Base-by-base conservation (phyloP, 92 coral and sea anemone genomes). In the Isaurus tuberculatus region DNA sequence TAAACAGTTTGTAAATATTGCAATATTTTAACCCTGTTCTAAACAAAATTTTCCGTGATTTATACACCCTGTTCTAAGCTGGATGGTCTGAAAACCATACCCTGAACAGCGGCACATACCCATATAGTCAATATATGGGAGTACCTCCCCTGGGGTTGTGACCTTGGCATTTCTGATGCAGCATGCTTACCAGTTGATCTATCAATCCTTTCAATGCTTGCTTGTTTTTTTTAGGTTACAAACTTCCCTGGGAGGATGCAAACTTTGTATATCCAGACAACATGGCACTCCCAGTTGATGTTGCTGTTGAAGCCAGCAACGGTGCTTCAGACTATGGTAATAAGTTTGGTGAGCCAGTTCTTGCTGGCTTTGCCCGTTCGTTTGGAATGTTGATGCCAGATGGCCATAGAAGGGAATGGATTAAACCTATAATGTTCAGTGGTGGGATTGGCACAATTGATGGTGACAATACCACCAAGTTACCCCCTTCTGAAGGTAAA, bases 281-380 rank as follows among this genome's bases (percentile, higher is more conserved):
- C 83, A 94, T 95, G 97, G 98, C 98, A 5, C 95, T 89, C 43
- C 98, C 98, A 10, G 43, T 91, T 28, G 94, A 90, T 19, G 88
- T 95, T 28, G 98, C 98, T 3, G 90, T 95, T 4, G 98, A 95
- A 65, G 98, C 98, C 17, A 95, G 98, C 78, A 94, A 94, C 83
- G 98, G 98, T 57, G 98, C 98, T 16, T 95, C 98, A 5, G 98
- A 95, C 67, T 95, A 95, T 70, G 98, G 98, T 28, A 95, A 95
- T 84, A 95, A 95, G 91, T 95, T 95, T 88, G 98, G 98, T 13
- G 98, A 95, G 82, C 98, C 98, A 32, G 98, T 95, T n/a, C 87
- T 95, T 23, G 81, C 96, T 68, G 98, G 98, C 8, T 95, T 95
- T 94, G 94, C 98, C 19, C 77, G 98, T 71, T 95, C 98, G 19